Base-by-base conservation (phyloP, 64 coral and sea anemone species). In the Astreopora myriophthalma region DNA sequence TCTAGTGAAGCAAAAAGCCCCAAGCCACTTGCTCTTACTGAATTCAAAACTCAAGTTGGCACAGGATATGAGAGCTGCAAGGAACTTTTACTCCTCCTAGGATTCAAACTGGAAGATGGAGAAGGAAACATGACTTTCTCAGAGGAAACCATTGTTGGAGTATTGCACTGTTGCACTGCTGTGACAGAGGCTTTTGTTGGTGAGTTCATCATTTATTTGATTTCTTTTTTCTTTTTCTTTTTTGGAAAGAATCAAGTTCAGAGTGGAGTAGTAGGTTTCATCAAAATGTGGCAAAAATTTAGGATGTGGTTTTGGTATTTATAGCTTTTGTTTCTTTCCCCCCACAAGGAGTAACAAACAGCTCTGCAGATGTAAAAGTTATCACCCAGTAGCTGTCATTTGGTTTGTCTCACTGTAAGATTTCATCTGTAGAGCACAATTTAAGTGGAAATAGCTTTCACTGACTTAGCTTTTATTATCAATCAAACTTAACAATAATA, bases 171-270 rank as follows among this genome's bases (percentile, higher is more conserved):
- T 44, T 96, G 95, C 17, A 94, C 78, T 90, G 95, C 69, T 19
- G 67, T 96, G 33, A 33, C 87, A 17, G 88, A 90, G 39, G 85
- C 95, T 30, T 52, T 96, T 55, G 73, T 69, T 82, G 95, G 91
- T 96, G 37, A 86, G 92, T 74, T 48, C 3, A n/a, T 26, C 20
- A 3, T 34, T 81, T 6, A 19, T 31, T 81, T 58, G 12, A 26
- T 24, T 8, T 16, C 3, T 64, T 64, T 8, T 24, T 64, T 64
- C 24, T 1, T 64, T 55, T 55, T 55, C 12, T n/a, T n/a, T n/a
- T n/a, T n/a, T n/a, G n/a, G 42, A 46, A 4, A 46, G 42, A 46
- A 11, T 6, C 4, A 46, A 4, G 42, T 11, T 46, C 4, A 46
- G 42, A 46, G 4, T 46, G 42, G 11, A 46, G 42, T 46, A 46